Evolutionary conservation across 2,888 invertebrate genomes (phyloP).

Genomic region (Morpho helenor): DNA sequence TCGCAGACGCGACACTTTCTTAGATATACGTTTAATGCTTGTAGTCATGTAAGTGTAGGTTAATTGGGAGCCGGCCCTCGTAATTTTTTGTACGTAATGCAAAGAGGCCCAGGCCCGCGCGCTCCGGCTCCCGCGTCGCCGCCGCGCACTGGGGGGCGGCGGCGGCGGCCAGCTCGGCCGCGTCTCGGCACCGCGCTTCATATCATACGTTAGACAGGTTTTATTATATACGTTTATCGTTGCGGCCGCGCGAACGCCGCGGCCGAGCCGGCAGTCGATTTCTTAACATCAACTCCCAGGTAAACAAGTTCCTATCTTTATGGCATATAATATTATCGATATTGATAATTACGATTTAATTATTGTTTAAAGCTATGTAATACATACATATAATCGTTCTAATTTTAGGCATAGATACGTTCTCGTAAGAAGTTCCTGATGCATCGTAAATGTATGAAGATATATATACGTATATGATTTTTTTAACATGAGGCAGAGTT

Average conservation of each 20-base stretch:
- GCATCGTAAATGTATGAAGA: constrained; percentile 79
- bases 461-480: constrained; percentile 80
- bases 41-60: constrained; percentile 74
- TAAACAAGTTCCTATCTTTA: constrained; percentile 81
- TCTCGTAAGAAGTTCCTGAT: constrained; percentile 80
- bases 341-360: constrained; percentile 81
- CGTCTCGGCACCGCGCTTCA: constrained; percentile 63
- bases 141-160: constrained; percentile 76
- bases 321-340: constrained; percentile 81
- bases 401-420: constrained; percentile 80
- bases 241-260: constrained; percentile 61
- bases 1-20: constrained; percentile 66
- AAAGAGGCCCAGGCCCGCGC: constrained; percentile 34
- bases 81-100: constrained; percentile 41
- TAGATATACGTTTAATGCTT: constrained; percentile 77
- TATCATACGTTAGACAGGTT: constrained; percentile 79
- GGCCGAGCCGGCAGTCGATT: constrained; percentile 65
- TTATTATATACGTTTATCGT: constrained; percentile 77
- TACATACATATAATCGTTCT: constrained; percentile 81
- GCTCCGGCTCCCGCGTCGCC: constrained; percentile 56
- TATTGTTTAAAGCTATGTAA: constrained; percentile 81
- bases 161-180: constrained; percentile 62
- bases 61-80: constrained; percentile 59
- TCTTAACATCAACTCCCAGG: constrained; percentile 77
- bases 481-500: constrained; percentile 77